Conservation (phyloP, 2,797 vertebrate genomes). For the Cephalopachus bancanus region DNA sequence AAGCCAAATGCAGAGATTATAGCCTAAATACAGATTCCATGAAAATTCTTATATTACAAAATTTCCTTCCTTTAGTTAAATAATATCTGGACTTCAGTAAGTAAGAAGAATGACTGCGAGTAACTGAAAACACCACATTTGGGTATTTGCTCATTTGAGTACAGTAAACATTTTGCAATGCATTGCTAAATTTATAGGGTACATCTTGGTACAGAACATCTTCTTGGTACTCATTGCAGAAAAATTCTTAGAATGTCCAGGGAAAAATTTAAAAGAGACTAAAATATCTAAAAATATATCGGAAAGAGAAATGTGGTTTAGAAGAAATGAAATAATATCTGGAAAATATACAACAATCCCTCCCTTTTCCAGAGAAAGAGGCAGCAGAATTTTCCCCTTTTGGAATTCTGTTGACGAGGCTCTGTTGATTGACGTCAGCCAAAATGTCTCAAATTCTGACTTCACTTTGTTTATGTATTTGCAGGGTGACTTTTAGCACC, state of each 20-base stretch:
- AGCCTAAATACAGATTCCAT: neutral
- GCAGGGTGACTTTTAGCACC: neutral
- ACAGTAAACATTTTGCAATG: constrained; percentile 47
- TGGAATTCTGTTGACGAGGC: neutral
- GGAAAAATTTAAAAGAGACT: constrained; percentile 16
- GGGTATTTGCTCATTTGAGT: constrained; percentile 36
- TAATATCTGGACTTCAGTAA: constrained; percentile 7
- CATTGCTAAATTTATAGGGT: constrained; percentile 58
- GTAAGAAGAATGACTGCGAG: neutral
- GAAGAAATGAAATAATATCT: neutral
- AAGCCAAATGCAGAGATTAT: neutral
- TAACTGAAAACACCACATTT: constrained; percentile 57
- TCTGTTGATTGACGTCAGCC: neutral
- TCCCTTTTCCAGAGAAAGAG: neutral
- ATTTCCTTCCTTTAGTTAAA: neutral
- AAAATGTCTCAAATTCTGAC: neutral
- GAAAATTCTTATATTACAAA: neutral
- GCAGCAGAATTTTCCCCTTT: neutral
- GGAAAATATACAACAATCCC: neutral
- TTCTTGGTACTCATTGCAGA: neutral
- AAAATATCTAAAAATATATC: constrained; percentile 25
- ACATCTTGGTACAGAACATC: neutral
- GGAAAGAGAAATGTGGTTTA: neutral
- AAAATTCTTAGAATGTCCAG: constrained; percentile 41
- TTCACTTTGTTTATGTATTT: neutral